Evolutionary conservation across 2,888 invertebrate genomes (phyloP).

Genomic region (Chelonus formosanus): DNA sequence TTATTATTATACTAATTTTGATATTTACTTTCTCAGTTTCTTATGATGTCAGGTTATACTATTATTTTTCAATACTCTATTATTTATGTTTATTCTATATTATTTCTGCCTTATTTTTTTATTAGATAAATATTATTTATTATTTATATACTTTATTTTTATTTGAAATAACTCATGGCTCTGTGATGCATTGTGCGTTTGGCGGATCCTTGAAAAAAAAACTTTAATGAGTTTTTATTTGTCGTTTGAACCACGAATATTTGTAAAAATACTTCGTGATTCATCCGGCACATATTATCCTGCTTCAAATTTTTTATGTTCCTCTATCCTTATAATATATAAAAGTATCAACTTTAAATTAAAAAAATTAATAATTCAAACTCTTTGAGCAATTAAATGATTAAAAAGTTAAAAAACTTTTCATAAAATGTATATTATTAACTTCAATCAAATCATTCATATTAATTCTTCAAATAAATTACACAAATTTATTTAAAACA

Average conservation of each 20-base stretch:
- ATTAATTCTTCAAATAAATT: too few species aligned
- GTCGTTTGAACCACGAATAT: constrained; percentile 53
- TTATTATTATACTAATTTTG: constrained; percentile 2
- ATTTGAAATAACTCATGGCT: constrained; percentile 63
- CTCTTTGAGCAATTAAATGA: too few species aligned
- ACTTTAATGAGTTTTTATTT: constrained; percentile 6
- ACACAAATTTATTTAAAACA: too few species aligned
- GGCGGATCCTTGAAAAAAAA: constrained; percentile 39
- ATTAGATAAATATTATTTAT: background rate
- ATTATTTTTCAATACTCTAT: constrained; percentile 11
- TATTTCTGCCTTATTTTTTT: too few species aligned
- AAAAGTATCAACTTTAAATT: background rate
- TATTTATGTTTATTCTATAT: background rate
- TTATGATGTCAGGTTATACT: background rate
- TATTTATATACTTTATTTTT: constrained; percentile 8
- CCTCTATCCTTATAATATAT: constrained; percentile 2
- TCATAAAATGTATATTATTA: too few species aligned
- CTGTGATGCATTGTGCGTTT: constrained; percentile 64
- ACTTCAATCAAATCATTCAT: too few species aligned
- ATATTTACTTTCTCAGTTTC: background rate
- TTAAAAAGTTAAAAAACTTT: too few species aligned
- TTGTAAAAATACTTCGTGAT: constrained; percentile 45
- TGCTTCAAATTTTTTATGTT: constrained; percentile 3
- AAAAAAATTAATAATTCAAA: background rate
- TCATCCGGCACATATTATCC: constrained; percentile 53